Base-by-base conservation (phyloP, 2,797 vertebrate genomes). In the Potorous gilbertii region DNA sequence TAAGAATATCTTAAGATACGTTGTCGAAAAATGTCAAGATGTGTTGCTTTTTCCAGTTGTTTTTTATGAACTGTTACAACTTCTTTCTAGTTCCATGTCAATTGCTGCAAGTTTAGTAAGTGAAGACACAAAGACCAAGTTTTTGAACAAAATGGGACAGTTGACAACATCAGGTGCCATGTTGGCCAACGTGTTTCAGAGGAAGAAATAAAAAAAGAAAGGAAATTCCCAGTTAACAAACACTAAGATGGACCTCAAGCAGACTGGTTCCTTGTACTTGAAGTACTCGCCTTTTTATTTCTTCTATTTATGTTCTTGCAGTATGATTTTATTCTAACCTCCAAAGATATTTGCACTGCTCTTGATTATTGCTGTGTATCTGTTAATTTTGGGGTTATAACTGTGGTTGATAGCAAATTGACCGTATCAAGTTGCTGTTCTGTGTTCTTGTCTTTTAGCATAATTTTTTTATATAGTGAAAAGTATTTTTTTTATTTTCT, bases 271-370 rank as follows among this genome's bases (percentile, higher is more conserved):
- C 98, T 98, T 99, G 99, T 99, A 99, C 99, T 99, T 99, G 99
- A 99, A 99, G 99, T 99, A 98, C 98, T 99, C 98, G 98, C 99
- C 99, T 99, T 99, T 99, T 99, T 99, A 99, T 99, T 98, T 99
- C 98, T 98, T 98, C 95, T 97, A 98, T 98, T 98, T 98, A 96
- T 40, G 98, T 99, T 99, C 99, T 98, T 98, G 98, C 99, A 98
- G 98, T 98, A 97, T 98, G 98, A 99, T 99, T 99, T 99, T 99
- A 99, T 99, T 99, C 98, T 98, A 99, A 99, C 98, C 98, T 99
- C 99, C 99, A 99, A 99, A 99, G 99, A 99, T 99, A 99, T 99
- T 99, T 99, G 99, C 99, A 99, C 99, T 99, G 99, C 98, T 99
- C 98, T 98, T 98, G 98, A 99, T 98, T 98, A 98, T 98, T 97